Conservation (phyloP, 2,797 vertebrate genomes). For the Tinamus major region DNA sequence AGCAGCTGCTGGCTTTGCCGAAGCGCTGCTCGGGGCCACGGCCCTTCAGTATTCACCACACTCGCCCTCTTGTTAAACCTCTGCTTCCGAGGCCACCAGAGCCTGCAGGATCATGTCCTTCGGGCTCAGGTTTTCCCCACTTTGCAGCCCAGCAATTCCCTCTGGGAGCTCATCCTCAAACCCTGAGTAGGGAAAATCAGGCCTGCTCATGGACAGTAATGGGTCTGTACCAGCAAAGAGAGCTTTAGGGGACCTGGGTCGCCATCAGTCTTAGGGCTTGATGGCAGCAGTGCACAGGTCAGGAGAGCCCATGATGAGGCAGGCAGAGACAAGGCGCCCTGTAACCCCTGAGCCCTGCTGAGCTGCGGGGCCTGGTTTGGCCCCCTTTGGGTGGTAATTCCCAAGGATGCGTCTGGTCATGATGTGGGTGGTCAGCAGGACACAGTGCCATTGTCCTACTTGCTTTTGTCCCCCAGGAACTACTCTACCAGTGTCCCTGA, state of each 20-base stretch:
- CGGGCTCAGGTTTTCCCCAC: not conserved
- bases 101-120: too few species aligned
- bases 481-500: too few species aligned
- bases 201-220: not conserved
- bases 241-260: not conserved
- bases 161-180: not conserved
- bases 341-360: not conserved
- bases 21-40: not conserved
- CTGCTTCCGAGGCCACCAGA: not conserved
- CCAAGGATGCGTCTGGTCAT: not conserved
- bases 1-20: not conserved
- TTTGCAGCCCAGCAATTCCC: not conserved
- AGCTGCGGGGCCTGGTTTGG: not conserved
- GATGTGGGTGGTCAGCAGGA: not conserved
- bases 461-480: not conserved
- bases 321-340: not conserved
- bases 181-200: not conserved
- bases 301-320: not conserved
- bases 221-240: not conserved
- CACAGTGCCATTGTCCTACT: not conserved
- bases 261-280: not conserved
- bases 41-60: not conserved
- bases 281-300: not conserved
- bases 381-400: not conserved
- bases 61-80: not conserved